Evolutionary conservation across 2,888 invertebrate species (phyloP).

Genomic region (Apocheima hispidaria): DNA sequence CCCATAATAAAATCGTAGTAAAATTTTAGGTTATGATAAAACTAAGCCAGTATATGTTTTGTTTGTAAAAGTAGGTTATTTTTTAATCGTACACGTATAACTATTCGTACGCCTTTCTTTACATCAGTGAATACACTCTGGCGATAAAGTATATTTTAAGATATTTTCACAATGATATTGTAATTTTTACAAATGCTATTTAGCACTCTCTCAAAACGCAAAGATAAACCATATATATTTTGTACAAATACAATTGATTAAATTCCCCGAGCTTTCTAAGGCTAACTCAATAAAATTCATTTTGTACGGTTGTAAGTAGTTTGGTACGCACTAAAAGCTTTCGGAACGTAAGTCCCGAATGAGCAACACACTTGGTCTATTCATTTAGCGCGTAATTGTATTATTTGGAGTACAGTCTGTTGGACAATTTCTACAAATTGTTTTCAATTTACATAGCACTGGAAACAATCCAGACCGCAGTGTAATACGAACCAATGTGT

Average conservation of each 20-base stretch:
- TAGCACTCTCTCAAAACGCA: background rate
- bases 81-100: too few species aligned
- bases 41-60: too few species aligned
- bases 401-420: conserved; percentile 45
- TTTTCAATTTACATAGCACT: conserved; percentile 29
- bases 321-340: conserved; percentile 71
- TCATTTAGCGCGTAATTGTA: conserved; percentile 61
- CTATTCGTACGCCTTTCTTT: too few species aligned
- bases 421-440: conserved; percentile 36
- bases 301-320: conserved; percentile 64
- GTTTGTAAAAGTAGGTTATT: too few species aligned
- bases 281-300: conserved; percentile 72
- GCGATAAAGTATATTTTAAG: too few species aligned
- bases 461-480: conserved; percentile 21
- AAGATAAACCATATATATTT: conserved; percentile 55
- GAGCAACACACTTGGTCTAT: conserved; percentile 58
- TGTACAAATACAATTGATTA: conserved; percentile 61
- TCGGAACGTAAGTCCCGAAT: conserved; percentile 56
- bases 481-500: conserved; percentile 12
- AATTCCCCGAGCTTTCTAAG: conserved; percentile 64
- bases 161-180: background rate
- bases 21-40: too few species aligned
- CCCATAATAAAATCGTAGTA: too few species aligned
- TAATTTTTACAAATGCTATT: background rate
- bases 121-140: too few species aligned